Evolutionary conservation across 2,888 invertebrate species (phyloP), one percentile per base, ranked within the genome.

Genomic region (Phymatocera aterrima): DNA sequence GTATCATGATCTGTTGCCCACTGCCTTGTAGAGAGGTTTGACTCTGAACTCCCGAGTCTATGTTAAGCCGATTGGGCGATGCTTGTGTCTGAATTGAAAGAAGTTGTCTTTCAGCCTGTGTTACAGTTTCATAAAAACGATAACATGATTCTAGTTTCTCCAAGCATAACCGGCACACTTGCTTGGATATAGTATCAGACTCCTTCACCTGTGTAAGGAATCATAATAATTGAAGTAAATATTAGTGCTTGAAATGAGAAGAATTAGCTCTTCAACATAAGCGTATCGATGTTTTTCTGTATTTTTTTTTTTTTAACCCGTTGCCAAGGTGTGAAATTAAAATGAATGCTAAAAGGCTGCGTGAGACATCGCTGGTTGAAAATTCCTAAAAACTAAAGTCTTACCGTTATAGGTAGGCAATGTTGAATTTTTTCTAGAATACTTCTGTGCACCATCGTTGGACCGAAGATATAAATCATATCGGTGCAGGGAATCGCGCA

Each of bases 61-160:
- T 12, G 4, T 37, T 37, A 8, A n/a, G 37, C 34, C 4, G 8
- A 12, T 21, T 10, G n/a, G n/a, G n/a, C 2, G 18, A 37, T 18
- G 34, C 34, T 21, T 34, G 4, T 8, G n/a, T 31, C 5, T 5
- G 18, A 37, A 61, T 10, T 1, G 18, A 12, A 2, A 61, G 37
- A 18, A 61, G 10, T 3, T 15, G 12, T 15, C 34, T 64, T 34
- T 81, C 68, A 3, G 78, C 77, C 51, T 65, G 57, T 21, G 72
- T 6, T 46, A 81, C 81, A 18, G 51, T 80, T 12, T 60, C 77
- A 12, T 77, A 48, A 74, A 82, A 82, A 31, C 80, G 79, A 61
- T 80, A 57, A 77, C 65, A 78, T 24, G 64, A 54, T 6, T 77
- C 37, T 1, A 82, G 65, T 60, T 72, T 80, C 31, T 74, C 77